These are phyloP conservation scores for Empis livida DNA, from an alignment of 2,888 invertebrate genomes.

Conservation along the genomic window DNA sequence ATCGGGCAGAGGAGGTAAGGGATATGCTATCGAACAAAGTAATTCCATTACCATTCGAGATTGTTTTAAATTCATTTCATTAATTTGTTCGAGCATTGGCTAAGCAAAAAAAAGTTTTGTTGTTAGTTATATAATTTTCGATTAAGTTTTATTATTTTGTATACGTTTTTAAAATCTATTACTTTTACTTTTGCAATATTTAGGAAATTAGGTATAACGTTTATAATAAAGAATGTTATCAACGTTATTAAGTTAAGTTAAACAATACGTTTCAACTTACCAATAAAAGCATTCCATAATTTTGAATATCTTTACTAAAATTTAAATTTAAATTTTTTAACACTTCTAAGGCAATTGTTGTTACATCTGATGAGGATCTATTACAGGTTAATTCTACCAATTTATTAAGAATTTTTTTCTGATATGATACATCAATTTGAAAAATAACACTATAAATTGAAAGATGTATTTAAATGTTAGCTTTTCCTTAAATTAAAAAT, in stretches of 20 bases:
- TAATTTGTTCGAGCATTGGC: constrained; percentile 60
- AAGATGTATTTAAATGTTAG: not conserved
- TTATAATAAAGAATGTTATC: too few species aligned
- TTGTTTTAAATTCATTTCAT: constrained; percentile 58
- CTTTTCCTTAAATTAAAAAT: not conserved
- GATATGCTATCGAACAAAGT: constrained; percentile 59
- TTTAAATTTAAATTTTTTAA: constrained; percentile 26
- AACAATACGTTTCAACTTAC: constrained; percentile 10
- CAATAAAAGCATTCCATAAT: constrained; percentile 28
- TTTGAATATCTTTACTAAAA: constrained; percentile 27
- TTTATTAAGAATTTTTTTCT: constrained; percentile 27
- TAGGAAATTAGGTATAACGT: too few species aligned
- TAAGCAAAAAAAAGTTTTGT: too few species aligned
- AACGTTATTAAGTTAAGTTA: not conserved
- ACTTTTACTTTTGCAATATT: too few species aligned
- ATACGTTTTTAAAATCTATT: too few species aligned
- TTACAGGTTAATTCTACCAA: constrained; percentile 28
- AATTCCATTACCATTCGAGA: constrained; percentile 66
- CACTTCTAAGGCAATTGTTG: constrained; percentile 25
- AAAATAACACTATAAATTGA: constrained; percentile 23
- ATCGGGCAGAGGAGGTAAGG: constrained; percentile 32
- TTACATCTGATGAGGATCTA: constrained; percentile 24
- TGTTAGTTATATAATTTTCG: too few species aligned
- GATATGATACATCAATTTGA: constrained; percentile 24
- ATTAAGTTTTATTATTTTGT: too few species aligned